These are phyloP conservation scores for Platichthys stellatus DNA, from an alignment of 2,113 vertebrate species.

Conservation along the genomic window DNA sequence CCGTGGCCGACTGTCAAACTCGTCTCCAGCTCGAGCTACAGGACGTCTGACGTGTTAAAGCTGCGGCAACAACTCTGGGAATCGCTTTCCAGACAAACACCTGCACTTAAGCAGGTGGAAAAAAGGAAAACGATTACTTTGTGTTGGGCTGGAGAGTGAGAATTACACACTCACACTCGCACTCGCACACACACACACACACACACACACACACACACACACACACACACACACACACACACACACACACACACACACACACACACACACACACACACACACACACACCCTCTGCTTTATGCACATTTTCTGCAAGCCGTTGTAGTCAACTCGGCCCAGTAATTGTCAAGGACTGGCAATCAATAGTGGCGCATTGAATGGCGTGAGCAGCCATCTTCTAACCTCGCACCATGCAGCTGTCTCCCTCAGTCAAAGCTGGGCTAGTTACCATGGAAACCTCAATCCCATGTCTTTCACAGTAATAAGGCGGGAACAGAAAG, in stretches of 20 bases:
- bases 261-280: neutral
- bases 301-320: constrained; percentile 21
- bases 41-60: constrained; percentile 17
- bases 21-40: constrained; percentile 2
- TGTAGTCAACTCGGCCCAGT: constrained; percentile 53
- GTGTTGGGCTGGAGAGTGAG: constrained; percentile 12
- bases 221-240: neutral
- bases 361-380: constrained; percentile 65
- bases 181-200: neutral
- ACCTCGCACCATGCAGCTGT: constrained; percentile 70
- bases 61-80: constrained; percentile 24
- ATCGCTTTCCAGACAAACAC: constrained; percentile 36
- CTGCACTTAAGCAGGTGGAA: constrained; percentile 19
- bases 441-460: constrained; percentile 73
- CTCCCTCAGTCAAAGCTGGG: constrained; percentile 63
- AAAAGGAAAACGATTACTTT: constrained; percentile 33
- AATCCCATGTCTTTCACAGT: constrained; percentile 64
- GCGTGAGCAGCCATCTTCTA: constrained; percentile 66
- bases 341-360: constrained; percentile 72
- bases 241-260: neutral
- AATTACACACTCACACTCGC: neutral
- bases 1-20: constrained; percentile 34
- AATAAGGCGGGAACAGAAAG: constrained; percentile 63
- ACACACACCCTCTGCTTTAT: constrained; percentile 16
- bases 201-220: neutral